phyloP scores from a whole-genome alignment of 2,888 invertebrate species.

The Andrena bucephala region DNA sequence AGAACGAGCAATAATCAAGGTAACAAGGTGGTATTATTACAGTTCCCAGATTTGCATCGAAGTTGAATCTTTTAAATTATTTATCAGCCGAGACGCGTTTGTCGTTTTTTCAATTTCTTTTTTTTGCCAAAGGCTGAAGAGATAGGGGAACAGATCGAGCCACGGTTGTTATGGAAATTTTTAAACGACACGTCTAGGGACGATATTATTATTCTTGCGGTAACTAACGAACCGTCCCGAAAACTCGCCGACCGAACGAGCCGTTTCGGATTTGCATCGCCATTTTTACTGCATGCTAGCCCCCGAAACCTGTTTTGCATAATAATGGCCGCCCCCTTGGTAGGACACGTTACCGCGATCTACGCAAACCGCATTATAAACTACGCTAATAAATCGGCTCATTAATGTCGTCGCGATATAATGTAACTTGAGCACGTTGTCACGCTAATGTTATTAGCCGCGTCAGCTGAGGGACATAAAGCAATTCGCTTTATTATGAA shows the following conservation, averaged over 20 bases:
- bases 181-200: conserved; percentile 20
- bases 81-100: background rate
- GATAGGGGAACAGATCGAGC: background rate
- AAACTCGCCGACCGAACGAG: conserved; percentile 15
- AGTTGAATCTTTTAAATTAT: conserved; percentile 22
- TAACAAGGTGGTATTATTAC: background rate
- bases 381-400: conserved; percentile 66
- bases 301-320: conserved; percentile 55
- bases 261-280: conserved; percentile 52
- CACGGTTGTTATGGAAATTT: conserved; percentile 52
- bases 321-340: conserved; percentile 46
- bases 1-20: too few species aligned
- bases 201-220: conserved; percentile 36
- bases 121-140: background rate
- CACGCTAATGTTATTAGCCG: conserved; percentile 60
- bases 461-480: conserved; percentile 49
- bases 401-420: conserved; percentile 60
- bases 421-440: conserved; percentile 49
- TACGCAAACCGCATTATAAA: conserved; percentile 40
- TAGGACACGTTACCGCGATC: conserved; percentile 36
- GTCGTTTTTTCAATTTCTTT: background rate
- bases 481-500: conserved; percentile 53
- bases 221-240: conserved; percentile 56
- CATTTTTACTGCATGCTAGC: conserved; percentile 44
- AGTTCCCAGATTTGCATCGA: background rate